Evolutionary conservation across 2,797 vertebrate species (phyloP).

Genomic region (Scomberomorus guttatus): DNA sequence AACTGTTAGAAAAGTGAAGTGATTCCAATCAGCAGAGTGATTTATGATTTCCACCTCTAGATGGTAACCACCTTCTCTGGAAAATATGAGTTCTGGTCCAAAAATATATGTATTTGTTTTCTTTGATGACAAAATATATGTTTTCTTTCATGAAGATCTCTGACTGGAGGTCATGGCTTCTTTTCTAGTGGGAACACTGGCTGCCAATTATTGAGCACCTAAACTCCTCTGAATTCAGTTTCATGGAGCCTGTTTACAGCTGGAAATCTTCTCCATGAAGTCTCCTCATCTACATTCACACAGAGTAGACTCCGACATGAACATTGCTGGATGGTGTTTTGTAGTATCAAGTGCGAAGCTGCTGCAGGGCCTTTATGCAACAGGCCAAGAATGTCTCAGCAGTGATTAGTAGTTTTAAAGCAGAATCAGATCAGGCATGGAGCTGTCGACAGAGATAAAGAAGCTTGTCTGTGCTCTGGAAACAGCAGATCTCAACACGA

Average conservation of each 20-base stretch:
- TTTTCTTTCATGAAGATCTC: neutral
- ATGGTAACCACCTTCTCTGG: too few species aligned
- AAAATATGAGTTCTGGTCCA: too few species aligned
- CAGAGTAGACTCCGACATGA: neutral
- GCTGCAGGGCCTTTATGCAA: constrained; percentile 42
- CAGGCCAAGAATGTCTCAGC: constrained; percentile 58
- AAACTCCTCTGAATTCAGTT: constrained; percentile 5
- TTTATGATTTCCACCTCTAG: too few species aligned
- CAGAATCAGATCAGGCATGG: constrained; percentile 48
- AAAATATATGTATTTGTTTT: too few species aligned
- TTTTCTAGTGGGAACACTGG: neutral
- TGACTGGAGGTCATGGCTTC: neutral
- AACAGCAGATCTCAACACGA: constrained; percentile 46
- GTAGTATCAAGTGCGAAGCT: constrained; percentile 21
- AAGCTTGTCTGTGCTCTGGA: constrained; percentile 25
- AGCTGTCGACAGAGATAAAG: constrained; percentile 52
- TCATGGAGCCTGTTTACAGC: constrained; percentile 10
- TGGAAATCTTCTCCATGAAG: neutral
- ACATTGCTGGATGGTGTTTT: constrained; percentile 14
- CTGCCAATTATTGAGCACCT: neutral
- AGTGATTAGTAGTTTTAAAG: constrained; percentile 43
- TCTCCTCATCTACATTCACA: constrained; percentile 3
- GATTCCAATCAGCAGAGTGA: too few species aligned
- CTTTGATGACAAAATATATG: too few species aligned
- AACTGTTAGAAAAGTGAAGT: too few species aligned